Evolutionary conservation across 2,113 vertebrate genomes (phyloP), one percentile per base, ranked within the genome.

Genomic region (Podarcis cretensis): DNA sequence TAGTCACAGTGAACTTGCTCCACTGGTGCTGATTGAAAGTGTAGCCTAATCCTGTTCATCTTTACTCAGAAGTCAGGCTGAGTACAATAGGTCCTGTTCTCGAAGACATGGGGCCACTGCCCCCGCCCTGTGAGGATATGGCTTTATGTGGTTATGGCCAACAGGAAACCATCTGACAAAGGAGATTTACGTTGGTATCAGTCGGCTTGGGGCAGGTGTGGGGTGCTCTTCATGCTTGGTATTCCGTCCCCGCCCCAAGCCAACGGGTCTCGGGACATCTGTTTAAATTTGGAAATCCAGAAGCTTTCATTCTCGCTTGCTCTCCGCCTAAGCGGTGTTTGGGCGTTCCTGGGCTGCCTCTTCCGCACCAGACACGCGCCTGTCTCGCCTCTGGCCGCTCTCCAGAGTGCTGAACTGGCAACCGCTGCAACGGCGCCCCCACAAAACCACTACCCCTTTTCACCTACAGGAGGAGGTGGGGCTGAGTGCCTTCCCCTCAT

Each of bases 371-470:
- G 65, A 68, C 25, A 32, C 23, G n/a, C 71, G 48, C 32, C 71
- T 1, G 32, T 32, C 32, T 25, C 1, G 18, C 43, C n/a, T 74
- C 48, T 27, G 40, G 25, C 30, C n/a, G 76, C 85, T 79, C 37
- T 79, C 76, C 85, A 79, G 65, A 76, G 85, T 54, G 75, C 85
- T 86, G 57, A 6, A 30, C 5, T 90, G 94, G 95, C 96, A 97
- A 96, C 96, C 96, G 96, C 96, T 81, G 89, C 91, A n/a, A 20
- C 69, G 20, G 57, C 13, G 7, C 59, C 32, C 40, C 30, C 3
- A 82, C 54, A 4, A 54, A 2, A 54, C 48, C 10, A 54, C 48
- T 54, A 40, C 21, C 10, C 14, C 4, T 37, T 83, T 27, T 13
- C 25, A 43, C 1, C 23, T 4, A 16, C 6, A 9, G 9, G 14